These are phyloP conservation scores for Jaculus jaculus DNA, from an alignment of 2,113 vertebrate species.

Conservation along the genomic window DNA sequence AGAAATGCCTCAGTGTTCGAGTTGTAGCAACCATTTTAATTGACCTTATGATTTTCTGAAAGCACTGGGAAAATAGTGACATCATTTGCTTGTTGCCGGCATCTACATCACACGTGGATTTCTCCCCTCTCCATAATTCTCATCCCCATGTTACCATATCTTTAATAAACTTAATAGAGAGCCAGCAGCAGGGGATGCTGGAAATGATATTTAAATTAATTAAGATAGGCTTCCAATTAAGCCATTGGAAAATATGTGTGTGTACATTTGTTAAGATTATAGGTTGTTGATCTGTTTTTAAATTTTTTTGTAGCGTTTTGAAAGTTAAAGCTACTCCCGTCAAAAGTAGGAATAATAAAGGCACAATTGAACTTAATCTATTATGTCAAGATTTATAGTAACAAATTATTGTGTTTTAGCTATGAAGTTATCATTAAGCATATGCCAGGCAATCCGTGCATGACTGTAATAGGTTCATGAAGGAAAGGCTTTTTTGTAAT, in stretches of 20 bases:
- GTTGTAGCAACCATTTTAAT: neutral
- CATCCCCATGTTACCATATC: neutral
- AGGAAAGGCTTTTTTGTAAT: slow-evolving; percentile 84
- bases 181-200: slow-evolving; percentile 6
- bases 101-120: neutral
- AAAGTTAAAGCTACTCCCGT: slow-evolving; percentile 58
- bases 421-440: slow-evolving; percentile 84
- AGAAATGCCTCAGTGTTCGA: slow-evolving; percentile 9
- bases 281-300: slow-evolving; percentile 43
- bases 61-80: neutral
- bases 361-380: slow-evolving; percentile 78
- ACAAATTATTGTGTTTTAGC: slow-evolving; percentile 84
- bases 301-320: slow-evolving; percentile 40
- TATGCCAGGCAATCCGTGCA: slow-evolving; percentile 84
- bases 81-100: neutral
- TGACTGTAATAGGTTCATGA: slow-evolving; percentile 84
- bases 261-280: slow-evolving; percentile 33
- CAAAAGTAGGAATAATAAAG: slow-evolving; percentile 71
- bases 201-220: slow-evolving; percentile 67
- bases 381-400: slow-evolving; percentile 82
- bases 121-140: slow-evolving; percentile 21
- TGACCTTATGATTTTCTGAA: neutral
- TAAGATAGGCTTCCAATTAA: slow-evolving; percentile 62
- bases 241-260: slow-evolving; percentile 11
- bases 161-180: slow-evolving; percentile 48